Evolutionary conservation across 1,140 invertebrate species (phyloP), one percentile per base, ranked within the genome.

Genomic region (Polypedilum vanderplanki): DNA sequence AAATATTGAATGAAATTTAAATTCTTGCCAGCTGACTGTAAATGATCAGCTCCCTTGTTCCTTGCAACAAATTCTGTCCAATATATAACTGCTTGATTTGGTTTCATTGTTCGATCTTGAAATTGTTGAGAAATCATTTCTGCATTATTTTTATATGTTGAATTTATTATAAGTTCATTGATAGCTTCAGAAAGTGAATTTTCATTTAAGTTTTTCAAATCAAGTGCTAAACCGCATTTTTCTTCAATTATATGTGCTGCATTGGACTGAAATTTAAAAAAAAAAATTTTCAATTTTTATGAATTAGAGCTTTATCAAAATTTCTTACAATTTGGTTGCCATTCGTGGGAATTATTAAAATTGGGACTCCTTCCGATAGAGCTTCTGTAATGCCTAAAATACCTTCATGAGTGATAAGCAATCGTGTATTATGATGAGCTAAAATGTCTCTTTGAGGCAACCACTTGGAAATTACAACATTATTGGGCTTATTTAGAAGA

Each of bases 331-430:
- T 33, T 33, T 33, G 24, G 5, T 33, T 5, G 5, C 5, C 24
- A 5, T 33, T 33, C 24, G 89, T 73, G 65, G 85, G 5, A 33
- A 33, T 33, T 3, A 33, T 33, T 33, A 33, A 33, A 33, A 33
- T 1, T 33, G 24, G 24, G 5, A 33, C 24, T 33, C 24, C 5
- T 33, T 33, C 24, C 5, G 24, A 33, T 33, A 33, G 5, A 3
- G 24, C 24, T 33, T 33, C 24, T 76, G 88, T 87, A 7, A 88
- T 84, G 75, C 90, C 90, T 40, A 90, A 83, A 24, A 88, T 79
- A 17, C 91, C 91, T 10, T 89, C 90, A 77, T 92, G 90, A 0
- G 90, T 90, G 40, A 93, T 88, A 77, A 93, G 90, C 0, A 85
- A 83, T 78, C 86, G 86, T 1, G 90, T 83, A 77, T 91, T 91